Evolutionary conservation across 2,888 invertebrate genomes (phyloP).

Genomic region (Geophilus truncorum): DNA sequence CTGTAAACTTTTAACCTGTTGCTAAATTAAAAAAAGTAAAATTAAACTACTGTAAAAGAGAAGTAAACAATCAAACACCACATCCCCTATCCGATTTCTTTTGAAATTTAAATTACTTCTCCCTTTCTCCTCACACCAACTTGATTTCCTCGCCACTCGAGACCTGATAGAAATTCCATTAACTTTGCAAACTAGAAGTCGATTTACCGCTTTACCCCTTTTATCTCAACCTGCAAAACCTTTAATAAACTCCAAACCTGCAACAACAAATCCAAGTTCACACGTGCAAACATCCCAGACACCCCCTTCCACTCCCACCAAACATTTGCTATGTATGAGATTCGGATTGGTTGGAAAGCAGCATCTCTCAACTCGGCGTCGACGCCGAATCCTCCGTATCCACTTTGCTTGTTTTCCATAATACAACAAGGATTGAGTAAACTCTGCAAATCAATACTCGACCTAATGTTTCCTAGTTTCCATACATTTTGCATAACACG

Average conservation of each 20-base stretch:
- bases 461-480: background rate
- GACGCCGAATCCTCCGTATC: background rate
- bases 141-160: background rate
- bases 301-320: too few species aligned
- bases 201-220: too few species aligned
- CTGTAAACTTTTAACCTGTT: too few species aligned
- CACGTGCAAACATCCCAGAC: too few species aligned
- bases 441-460: background rate
- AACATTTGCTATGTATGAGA: background rate
- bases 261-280: too few species aligned
- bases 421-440: slow-evolving; percentile 7
- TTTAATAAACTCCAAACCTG: background rate
- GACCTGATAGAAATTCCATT: background rate
- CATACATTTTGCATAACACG: background rate
- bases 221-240: background rate
- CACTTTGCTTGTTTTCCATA: slow-evolving; percentile 10
- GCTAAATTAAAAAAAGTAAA: background rate
- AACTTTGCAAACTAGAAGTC: background rate
- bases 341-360: background rate
- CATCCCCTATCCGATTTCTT: background rate
- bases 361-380: background rate
- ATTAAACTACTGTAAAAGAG: background rate
- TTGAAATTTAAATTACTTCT: background rate
- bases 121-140: background rate
- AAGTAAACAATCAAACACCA: background rate